Base-by-base conservation (phyloP, 2,113 vertebrate genomes). In the Stictonetta naevosa region DNA sequence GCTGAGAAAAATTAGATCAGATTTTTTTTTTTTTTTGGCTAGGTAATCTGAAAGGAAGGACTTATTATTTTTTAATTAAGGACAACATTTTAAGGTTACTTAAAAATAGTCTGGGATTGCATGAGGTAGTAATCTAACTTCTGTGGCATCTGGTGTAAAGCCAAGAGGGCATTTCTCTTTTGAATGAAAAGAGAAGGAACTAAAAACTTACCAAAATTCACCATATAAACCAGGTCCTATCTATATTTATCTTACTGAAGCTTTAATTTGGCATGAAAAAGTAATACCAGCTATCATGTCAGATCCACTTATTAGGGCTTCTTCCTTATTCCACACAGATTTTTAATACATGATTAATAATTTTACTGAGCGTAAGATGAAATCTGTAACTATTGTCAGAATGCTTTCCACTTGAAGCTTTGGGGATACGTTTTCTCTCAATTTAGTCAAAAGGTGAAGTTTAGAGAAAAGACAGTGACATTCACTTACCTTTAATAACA, bases 251-350 rank as follows among this genome's bases (percentile, higher is more conserved):
- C 34, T 91, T 79, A 34, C 48, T 84, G 69, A 86, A 92, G 4
- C 44, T 95, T 91, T 89, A 84, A 79, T 86, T 86, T 82, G 31
- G 4, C 33, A 55, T 79, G 71, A 66, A 91, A 86, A 89, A 59
- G 29, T 55, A 64, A 81, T 25, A 22, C 38, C 17, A 68, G 1
- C 50, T 90, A 29, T 95, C 62, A 62, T 16, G 23, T 88, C 21
- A 89, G 31, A 55, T 82, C 38, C 9, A 53, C 88, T 75, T 81
- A 44, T 63, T 64, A 64, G 56, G 10, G 31, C 2, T 84, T 91
- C 64, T 48, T 78, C 28, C 11, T 60, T 82, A 66, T 77, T 80
- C 46, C 8, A 38, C 11, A 36, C 36, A 71, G 17, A 48, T 80
- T 91, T 80, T 93, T 29, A 78, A 63, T 83, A 40, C 10, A 26